Base-by-base conservation (phyloP, 2,113 vertebrate species). In the Myrmecobius fasciatus region DNA sequence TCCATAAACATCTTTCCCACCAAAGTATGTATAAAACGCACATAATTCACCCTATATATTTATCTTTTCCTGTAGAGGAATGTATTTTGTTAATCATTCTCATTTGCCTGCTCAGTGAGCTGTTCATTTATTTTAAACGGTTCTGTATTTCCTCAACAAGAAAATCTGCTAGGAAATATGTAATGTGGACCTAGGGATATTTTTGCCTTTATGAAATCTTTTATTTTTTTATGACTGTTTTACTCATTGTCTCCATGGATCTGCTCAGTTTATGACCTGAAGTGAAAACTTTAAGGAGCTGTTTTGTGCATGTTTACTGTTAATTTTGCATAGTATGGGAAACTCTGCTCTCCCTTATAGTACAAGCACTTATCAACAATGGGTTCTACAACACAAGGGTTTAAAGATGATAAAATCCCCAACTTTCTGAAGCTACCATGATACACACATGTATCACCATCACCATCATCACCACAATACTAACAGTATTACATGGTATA, bases 41-140 rank as follows among this genome's bases (percentile, higher is more conserved):
- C 90, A 96, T 53, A n/a, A 83, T 96, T 97, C 95, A 95, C 93
- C 95, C 94, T 92, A 93, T 94, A 93, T 94, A 95, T 92, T 95
- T 96, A 89, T 97, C 89, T 97, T 96, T 96, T 96, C 92, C 46
- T 95, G 92, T 92, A 53, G 89, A 91, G 67, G 67, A 96, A 96
- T 95, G 36, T 94, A 89, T 95, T 96, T 96, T 96, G 46, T 91
- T 96, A 92, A 96, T 98, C 96, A 96, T 96, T 97, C 92, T 97
- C 94, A 96, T 97, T 96, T 96, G 56, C 96, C 96, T 97, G 96
- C 89, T 96, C 96, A 97, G 54, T 97, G 96, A 97, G 90, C 93
- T 97, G 93, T 93, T 97, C 94, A 96, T 95, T 97, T 93, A 96
- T 95, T 97, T 97, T 94, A 95, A 95, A 92, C 89, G 96, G 28